Evolutionary conservation across 2,797 vertebrate species (phyloP), one percentile per base, ranked within the genome.

Genomic region (Phalloptychus januarius): DNA sequence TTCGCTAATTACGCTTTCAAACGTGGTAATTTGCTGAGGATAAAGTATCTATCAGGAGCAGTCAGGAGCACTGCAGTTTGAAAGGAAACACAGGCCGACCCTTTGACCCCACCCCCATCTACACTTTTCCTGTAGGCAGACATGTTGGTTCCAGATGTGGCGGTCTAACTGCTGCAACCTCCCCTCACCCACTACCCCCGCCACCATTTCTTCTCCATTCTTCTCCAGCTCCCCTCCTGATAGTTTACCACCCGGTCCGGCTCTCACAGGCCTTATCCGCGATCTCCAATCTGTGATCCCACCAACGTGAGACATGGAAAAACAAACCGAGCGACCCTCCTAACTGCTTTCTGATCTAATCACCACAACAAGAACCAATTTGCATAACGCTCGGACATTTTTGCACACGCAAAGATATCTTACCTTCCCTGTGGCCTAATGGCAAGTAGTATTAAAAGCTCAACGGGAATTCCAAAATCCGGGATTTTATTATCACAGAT

Each of bases 91-190:
- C 95, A 95, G 94, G 85, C 91, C 93, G 96, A 97, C 96, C 96
- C 94, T 89, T 72, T 96, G 96, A 97, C 96, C 97, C 96, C 93
- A 94, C 92, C 94, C 94, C 95, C 96, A 71, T 93, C 89, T 92
- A 94, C 96, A 95, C 95, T 96, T 95, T 97, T 97, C 96, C 97
- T 97, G 96, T 95, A 83, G 84, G 94, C 94, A 91, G 96, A 96
- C 97, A 98, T 97, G 97, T 96, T 98, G 97, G 95, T 94, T 95
- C 97, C 98, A 99, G 97, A 99, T 98, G 97, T 97, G 93, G 78
- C 75, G 72, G 69, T 73, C 83, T 90, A 90, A 92, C 88, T 81
- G 80, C 82, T 78, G 58, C 78, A 15, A 69, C 16, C 76, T 82
- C 74, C 69, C 52, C 46, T 54, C 54, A 38, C 18, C 65, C 71